Conservation (phyloP, 2,888 invertebrate species). For the Meghimatium bilineatum region DNA sequence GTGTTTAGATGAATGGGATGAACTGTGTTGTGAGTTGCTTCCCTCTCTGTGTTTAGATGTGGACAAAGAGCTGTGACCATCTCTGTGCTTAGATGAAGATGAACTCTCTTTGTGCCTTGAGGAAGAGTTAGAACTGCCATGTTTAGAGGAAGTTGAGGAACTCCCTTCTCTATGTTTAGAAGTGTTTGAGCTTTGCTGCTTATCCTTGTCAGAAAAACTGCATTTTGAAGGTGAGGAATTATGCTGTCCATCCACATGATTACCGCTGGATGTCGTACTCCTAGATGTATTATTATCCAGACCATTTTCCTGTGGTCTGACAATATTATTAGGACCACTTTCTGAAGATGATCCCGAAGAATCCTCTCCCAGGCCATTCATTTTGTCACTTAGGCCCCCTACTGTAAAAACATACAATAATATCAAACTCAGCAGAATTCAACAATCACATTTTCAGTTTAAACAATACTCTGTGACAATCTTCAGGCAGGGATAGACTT, state of each 20-base stretch:
- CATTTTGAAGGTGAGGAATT: conserved; percentile 25
- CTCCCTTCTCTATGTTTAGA: conserved; percentile 19
- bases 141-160: not conserved
- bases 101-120: conserved; percentile 12
- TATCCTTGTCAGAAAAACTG: conserved; percentile 34
- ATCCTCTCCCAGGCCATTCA: conserved; percentile 44
- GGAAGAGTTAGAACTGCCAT: conserved; percentile 42
- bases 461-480: not conserved
- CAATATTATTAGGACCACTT: not conserved
- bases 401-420: not conserved
- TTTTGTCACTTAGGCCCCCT: conserved; percentile 14
- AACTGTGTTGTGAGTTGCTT: conserved; percentile 14
- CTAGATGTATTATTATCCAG: conserved; percentile 8
- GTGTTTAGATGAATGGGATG: conserved; percentile 39
- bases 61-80: not conserved
- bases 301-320: conserved; percentile 38
- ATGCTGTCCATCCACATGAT: conserved; percentile 39
- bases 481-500: no score
- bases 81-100: not conserved
- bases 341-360: conserved; percentile 38
- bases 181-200: conserved; percentile 58
- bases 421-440: not conserved
- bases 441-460: not conserved
- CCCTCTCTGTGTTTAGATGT: conserved; percentile 27
- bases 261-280: conserved; percentile 27